A percentile compares a stretch with the other conserved stretches of the same genome.
Conservation (phyloP, 2,797 vertebrate species). For the Darevskia mixta region DNA sequence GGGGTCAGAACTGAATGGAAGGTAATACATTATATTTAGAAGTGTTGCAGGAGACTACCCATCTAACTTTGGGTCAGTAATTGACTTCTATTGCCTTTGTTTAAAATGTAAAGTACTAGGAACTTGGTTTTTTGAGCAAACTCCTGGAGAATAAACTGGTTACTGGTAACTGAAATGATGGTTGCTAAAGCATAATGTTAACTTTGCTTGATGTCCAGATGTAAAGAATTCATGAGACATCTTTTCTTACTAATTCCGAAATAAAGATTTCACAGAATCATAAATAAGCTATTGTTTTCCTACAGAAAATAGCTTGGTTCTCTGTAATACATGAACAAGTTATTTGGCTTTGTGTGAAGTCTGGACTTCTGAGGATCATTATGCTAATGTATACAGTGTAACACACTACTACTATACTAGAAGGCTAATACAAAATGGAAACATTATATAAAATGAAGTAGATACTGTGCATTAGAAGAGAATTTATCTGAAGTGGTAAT, state of each 20-base stretch:
- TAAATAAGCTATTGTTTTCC: not conserved
- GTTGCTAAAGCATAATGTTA: not conserved
- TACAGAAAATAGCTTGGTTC: not conserved
- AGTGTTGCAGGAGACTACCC: not conserved
- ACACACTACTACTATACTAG: not conserved
- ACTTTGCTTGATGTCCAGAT: not conserved
- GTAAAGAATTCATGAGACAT: not conserved
- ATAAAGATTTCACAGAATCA: not conserved
- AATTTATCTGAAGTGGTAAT: not conserved
- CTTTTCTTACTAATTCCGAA: not conserved
- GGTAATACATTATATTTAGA: not conserved
- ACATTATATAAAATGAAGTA: not conserved
- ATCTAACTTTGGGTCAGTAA: not conserved
- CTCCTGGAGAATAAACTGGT: not conserved
- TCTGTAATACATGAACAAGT: not conserved
- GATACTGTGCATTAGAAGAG: not conserved
- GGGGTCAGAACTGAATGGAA: not conserved
- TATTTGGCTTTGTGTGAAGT: not conserved
- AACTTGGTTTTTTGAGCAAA: not conserved
- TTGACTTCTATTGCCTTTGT: not conserved
- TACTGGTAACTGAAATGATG: not conserved
- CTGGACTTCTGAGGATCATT: not conserved
- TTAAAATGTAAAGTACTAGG: not conserved
- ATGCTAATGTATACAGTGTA: not conserved
- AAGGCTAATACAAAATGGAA: not conserved